Evolutionary conservation across 2,888 invertebrate genomes (phyloP).

Genomic region (Nephrotoma guestfalica): DNA sequence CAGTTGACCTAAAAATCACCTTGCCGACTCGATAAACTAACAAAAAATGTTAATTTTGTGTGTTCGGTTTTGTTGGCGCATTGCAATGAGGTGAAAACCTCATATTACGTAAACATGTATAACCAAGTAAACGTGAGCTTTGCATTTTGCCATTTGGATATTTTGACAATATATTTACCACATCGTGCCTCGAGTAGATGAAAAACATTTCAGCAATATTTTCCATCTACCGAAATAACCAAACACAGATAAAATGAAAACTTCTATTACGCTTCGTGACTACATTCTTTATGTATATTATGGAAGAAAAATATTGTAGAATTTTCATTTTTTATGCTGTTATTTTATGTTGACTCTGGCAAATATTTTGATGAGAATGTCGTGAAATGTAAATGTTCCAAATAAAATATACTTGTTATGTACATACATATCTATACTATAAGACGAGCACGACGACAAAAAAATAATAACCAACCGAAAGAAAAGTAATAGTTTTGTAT

Average conservation of each 20-base stretch:
- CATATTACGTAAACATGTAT: not conserved
- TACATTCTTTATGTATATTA: not conserved
- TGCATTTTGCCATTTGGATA: not conserved
- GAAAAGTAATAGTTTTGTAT: not conserved
- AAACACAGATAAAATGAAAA: not conserved
- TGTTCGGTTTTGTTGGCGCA: not conserved
- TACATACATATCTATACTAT: not conserved
- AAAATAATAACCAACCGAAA: not conserved
- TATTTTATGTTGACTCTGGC: not conserved
- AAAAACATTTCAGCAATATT: not conserved
- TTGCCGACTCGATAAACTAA: too few species aligned
- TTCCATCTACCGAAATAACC: not conserved
- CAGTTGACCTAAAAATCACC: too few species aligned
- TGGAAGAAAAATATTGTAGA: not conserved
- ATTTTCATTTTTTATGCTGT: not conserved
- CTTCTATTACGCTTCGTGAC: not conserved
- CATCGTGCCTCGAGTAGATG: not conserved
- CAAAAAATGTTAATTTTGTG: too few species aligned
- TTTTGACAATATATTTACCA: not conserved
- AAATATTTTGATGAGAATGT: not conserved
- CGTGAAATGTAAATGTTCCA: not conserved
- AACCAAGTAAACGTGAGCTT: not conserved
- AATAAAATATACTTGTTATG: not conserved
- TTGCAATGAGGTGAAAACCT: not conserved
- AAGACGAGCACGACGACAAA: not conserved